Percentiles rank a stretch among this genome's conserved stretches.
Conservation (phyloP, 2,113 vertebrate genomes). For the Podilymbus podiceps region DNA sequence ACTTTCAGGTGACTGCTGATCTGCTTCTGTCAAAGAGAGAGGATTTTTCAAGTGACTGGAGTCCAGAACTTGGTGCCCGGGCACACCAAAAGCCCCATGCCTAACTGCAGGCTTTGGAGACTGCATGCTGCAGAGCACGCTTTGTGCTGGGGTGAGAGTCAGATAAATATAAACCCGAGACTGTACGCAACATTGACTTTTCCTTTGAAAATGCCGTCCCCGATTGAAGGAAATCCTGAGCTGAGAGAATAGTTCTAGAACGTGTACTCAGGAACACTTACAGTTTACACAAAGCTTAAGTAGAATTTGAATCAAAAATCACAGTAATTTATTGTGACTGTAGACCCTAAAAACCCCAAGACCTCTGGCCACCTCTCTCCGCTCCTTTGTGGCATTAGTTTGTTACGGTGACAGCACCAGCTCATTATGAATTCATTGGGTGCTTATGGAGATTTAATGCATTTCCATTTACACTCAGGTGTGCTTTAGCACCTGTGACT, state of each 20-base stretch:
- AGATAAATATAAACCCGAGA: neutral
- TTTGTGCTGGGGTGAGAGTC: neutral
- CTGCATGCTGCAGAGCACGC: neutral
- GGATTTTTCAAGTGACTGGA: neutral
- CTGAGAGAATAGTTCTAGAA: neutral
- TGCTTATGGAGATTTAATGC: neutral
- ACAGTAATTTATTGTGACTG: neutral
- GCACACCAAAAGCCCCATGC: no score
- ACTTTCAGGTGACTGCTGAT: neutral
- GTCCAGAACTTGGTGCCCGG: no score
- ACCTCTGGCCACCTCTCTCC: neutral
- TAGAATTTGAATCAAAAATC: neutral
- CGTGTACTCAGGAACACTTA: neutral
- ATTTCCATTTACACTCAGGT: slow-evolving; percentile 4
- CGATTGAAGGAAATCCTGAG: neutral
- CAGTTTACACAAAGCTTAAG: neutral
- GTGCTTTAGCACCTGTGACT: slow-evolving; percentile 3
- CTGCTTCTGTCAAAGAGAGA: neutral
- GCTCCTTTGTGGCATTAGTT: neutral
- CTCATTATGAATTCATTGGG: neutral
- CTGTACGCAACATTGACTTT: neutral
- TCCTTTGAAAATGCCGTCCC: neutral
- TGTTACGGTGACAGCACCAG: neutral
- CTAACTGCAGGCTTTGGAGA: neutral
- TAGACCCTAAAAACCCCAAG: neutral